Base-by-base conservation (phyloP, 2,797 vertebrate species). In the Odontamblyopus lacepedii region DNA sequence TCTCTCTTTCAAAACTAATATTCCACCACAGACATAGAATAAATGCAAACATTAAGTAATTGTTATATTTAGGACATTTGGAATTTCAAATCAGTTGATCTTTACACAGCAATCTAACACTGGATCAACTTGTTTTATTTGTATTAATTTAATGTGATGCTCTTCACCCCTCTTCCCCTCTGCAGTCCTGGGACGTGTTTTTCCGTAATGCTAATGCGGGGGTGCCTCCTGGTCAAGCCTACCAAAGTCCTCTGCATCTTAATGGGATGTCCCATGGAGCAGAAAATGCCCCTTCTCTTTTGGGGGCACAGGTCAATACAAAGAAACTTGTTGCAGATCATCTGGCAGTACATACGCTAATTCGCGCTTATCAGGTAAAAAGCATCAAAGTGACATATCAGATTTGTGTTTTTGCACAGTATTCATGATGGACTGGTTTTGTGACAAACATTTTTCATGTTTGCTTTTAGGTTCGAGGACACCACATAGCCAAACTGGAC, bases 281-380 rank as follows among this genome's bases (percentile, higher is more conserved):
- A 23, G 75, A 90, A 44, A 73, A 89, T 0, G 91, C 87, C 23
- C 94, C 92, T 79, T 88, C 88, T 4, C 74, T 95, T 86, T 85
- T 94, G 64, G 93, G 89, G 26, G 85, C 90, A 5, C 95, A 95
- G 85, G 92, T 95, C 69, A 94, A 93, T 0, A 90, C 97, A 81
- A 95, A 97, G 86, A 98, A 98, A 78, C 92, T 99, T 69, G 96
- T 99, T 85, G 94, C 95, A 79, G 97, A 98, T 82, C 97, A 99
- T 71, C 90, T 98, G 2, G 97, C 97, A 0, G 96, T 99, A 9
- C 97, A 99, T 0, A 95, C 97, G 2, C 97, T 99, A 75, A 96
- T 99, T 85, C 94, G 98, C 73, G 95, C 96, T 0, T 99, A 99
- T 73, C 98, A 99, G 97, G 97, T 99, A 94, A 55, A 61, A 16